Conservation (phyloP, 2,888 invertebrate genomes). For the Oligia latruncula region DNA sequence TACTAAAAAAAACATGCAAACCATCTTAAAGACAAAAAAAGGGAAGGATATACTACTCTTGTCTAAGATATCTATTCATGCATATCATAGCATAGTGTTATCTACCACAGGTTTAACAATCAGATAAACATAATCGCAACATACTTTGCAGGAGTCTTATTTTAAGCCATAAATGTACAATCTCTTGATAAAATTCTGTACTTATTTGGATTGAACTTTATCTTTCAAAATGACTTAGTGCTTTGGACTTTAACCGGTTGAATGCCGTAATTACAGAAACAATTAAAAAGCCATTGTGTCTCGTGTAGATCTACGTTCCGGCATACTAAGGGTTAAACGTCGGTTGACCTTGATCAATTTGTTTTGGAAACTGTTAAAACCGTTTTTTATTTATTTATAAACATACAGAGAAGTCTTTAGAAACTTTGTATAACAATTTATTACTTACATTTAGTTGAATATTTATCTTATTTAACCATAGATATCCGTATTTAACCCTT, state of each 20-base stretch:
- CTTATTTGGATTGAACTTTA: slow-evolving; percentile 12
- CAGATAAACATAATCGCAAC: slow-evolving; percentile 25
- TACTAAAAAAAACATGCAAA: too few species aligned
- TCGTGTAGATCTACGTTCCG: too few species aligned
- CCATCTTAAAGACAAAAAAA: background rate
- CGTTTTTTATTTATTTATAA: background rate
- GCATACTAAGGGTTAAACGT: background rate
- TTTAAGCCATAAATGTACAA: background rate
- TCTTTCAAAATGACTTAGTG: background rate
- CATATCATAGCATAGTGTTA: background rate
- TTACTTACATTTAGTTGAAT: background rate
- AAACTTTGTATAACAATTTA: background rate
- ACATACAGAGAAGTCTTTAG: background rate
- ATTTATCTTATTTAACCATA: background rate
- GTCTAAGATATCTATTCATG: background rate
- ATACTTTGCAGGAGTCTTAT: background rate
- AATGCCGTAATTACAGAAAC: too few species aligned
- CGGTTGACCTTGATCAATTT: background rate
- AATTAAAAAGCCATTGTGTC: too few species aligned
- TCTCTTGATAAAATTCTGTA: slow-evolving; percentile 12
- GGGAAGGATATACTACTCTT: too few species aligned
- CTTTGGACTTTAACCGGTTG: background rate
- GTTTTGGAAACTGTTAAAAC: background rate
- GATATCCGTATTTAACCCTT: background rate
- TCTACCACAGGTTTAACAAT: slow-evolving; percentile 11